These are phyloP conservation scores for Luperina nickerlii DNA, from an alignment of 2,888 invertebrate genomes.

Conservation along the genomic window DNA sequence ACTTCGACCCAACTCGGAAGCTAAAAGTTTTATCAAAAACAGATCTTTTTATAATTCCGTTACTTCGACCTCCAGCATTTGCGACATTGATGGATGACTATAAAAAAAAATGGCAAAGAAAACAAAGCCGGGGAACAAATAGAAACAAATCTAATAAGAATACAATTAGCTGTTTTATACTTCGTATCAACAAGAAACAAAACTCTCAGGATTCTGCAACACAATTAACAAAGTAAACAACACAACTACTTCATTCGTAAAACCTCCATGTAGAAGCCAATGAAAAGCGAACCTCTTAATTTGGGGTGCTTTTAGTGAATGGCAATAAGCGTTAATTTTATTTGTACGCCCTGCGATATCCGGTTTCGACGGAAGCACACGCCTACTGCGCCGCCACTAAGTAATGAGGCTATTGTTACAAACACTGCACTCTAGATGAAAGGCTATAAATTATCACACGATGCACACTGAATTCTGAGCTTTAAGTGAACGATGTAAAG, in stretches of 20 bases:
- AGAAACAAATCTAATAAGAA: constrained; percentile 47
- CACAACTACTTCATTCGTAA: constrained; percentile 62
- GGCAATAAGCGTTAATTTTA: constrained; percentile 88
- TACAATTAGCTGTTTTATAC: constrained; percentile 60
- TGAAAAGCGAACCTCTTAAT: constrained; percentile 73
- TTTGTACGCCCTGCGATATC: constrained; percentile 85
- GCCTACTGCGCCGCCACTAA: constrained; percentile 84
- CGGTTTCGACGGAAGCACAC: constrained; percentile 87
- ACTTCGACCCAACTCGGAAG: background rate
- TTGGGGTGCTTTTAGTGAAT: constrained; percentile 75
- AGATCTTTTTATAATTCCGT: constrained; percentile 19
- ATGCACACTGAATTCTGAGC: constrained; percentile 66
- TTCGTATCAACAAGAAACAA: constrained; percentile 63
- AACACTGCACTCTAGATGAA: constrained; percentile 74
- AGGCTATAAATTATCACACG: constrained; percentile 71
- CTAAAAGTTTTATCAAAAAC: constrained; percentile 10
- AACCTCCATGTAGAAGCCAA: constrained; percentile 60
- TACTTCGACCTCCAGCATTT: constrained; percentile 11
- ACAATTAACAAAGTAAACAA: constrained; percentile 65
- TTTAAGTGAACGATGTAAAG: constrained; percentile 61
- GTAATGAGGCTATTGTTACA: constrained; percentile 88
- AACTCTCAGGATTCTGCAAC: constrained; percentile 57
- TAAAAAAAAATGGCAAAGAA: constrained; percentile 28
- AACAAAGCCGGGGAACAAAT: constrained; percentile 21
- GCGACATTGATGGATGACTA: constrained; percentile 30